A percentile compares a stretch with the other conserved stretches of the same genome.
Evolutionary conservation across 2,113 vertebrate species (phyloP).

Genomic region (Mastomys coucha): DNA sequence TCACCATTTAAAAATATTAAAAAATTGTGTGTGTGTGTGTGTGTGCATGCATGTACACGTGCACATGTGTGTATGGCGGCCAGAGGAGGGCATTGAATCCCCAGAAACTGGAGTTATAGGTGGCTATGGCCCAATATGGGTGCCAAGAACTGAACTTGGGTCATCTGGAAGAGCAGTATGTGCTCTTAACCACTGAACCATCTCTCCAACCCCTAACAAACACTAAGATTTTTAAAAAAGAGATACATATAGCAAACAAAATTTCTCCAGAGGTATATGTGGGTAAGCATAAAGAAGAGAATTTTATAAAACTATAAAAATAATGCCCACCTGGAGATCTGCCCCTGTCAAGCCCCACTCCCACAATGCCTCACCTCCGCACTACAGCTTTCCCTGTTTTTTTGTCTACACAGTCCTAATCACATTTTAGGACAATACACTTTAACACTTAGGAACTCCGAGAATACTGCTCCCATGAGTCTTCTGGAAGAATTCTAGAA

Average conservation of each 20-base stretch:
- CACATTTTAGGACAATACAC: not conserved
- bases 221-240: not conserved
- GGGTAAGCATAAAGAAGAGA: not conserved
- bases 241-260: not conserved
- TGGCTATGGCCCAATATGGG: not conserved
- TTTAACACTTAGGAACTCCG: slow-evolving; percentile 2
- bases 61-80: not conserved
- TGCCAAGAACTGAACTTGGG: too few relatives aligned
- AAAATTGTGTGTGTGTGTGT: not conserved
- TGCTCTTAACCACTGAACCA: not conserved
- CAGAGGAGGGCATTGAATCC: not conserved
- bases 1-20: not conserved
- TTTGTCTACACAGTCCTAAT: not conserved
- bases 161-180: not conserved
- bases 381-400: not conserved
- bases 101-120: not conserved
- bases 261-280: not conserved
- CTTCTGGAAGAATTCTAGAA: slow-evolving; percentile 30
- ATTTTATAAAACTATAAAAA: not conserved
- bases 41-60: too few relatives aligned
- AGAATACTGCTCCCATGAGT: not conserved
- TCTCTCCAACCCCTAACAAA: not conserved
- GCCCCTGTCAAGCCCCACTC: not conserved
- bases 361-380: not conserved
- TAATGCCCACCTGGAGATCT: not conserved